Base-by-base conservation (phyloP, 1,140 invertebrate species). In the Lepidostoma basale region DNA sequence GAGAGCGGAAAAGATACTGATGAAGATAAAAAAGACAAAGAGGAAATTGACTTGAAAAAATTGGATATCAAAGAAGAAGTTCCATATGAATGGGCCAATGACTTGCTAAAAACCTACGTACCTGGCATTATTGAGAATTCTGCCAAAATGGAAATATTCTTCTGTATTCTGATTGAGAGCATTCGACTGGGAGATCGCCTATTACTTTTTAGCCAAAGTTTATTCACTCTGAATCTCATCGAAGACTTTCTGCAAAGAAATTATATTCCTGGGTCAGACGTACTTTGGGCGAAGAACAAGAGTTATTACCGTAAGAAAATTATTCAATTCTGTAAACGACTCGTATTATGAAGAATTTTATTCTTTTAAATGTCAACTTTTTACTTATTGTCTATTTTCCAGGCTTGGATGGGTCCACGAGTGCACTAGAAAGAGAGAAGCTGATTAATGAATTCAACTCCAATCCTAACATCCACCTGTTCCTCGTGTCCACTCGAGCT, bases 371-470 rank as follows among this genome's bases (percentile, higher is more conserved):
- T 45, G 22, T 45, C 5, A 16, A 6, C n/a, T 45, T 45, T 52
- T 16, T 52, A n/a, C n/a, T n/a, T n/a, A n/a, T n/a, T n/a, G 56
- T 70, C 42, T 71, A 64, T 26, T 16, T 77, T 81, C 67, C 68
- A 90, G 89, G 91, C 67, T 80, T 99, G 30, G 98, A 99, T 83
- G 98, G 98, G 45, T 96, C 95, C 28, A 99, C 97, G 0, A 91
- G 90, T 70, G 95, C 94, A 0, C 83, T 93, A 47, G 98, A 99
- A 77, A 84, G 98, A 74, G 97, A 99, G 77, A 95, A 96, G 77
- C 83, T 99, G 12, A 98, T 99, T 63, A 97, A 98, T 77, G 93
- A 97, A 78, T 99, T 99, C 76, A 99, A 99, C 81, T 89, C 90
- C 36, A 94, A 94, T 84, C 86, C 89, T n/a, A 89, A 92, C 70